Conservation (phyloP, 2,797 vertebrate species). For the Octomys mimax region DNA sequence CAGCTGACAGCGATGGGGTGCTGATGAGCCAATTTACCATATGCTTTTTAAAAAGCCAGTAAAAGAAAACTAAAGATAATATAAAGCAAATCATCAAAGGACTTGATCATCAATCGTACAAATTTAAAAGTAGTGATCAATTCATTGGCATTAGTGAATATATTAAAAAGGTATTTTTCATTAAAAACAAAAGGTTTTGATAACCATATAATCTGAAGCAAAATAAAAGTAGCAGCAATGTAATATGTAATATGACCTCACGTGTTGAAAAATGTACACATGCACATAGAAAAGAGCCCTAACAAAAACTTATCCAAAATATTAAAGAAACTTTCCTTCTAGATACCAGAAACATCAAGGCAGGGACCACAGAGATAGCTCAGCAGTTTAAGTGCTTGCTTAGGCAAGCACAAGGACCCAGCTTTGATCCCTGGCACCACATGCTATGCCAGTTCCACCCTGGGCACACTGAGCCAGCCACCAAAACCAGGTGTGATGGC, state of each 20-base stretch:
- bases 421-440: no score
- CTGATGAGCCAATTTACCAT: background rate
- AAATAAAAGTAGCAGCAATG: slow-evolving; percentile 19
- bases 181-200: slow-evolving; percentile 1
- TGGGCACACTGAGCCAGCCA: no score
- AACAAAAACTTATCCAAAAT: background rate
- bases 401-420: no score
- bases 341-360: background rate
- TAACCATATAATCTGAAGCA: background rate
- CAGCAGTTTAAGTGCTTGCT: no score
- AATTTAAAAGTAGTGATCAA: slow-evolving; percentile 21
- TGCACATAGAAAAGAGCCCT: background rate
- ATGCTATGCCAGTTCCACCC: no score
- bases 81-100: slow-evolving; percentile 28
- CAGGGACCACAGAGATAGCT: no score
- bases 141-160: background rate
- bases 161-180: background rate
- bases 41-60: slow-evolving; percentile 27
- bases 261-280: background rate
- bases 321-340: slow-evolving; percentile 30
- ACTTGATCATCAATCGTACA: background rate
- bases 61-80: slow-evolving; percentile 30
- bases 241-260: background rate
- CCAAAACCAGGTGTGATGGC: no score
- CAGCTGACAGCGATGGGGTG: background rate